Evolutionary conservation across 1,140 invertebrate species (phyloP).

Genomic region (Brachystomella parvula): DNA sequence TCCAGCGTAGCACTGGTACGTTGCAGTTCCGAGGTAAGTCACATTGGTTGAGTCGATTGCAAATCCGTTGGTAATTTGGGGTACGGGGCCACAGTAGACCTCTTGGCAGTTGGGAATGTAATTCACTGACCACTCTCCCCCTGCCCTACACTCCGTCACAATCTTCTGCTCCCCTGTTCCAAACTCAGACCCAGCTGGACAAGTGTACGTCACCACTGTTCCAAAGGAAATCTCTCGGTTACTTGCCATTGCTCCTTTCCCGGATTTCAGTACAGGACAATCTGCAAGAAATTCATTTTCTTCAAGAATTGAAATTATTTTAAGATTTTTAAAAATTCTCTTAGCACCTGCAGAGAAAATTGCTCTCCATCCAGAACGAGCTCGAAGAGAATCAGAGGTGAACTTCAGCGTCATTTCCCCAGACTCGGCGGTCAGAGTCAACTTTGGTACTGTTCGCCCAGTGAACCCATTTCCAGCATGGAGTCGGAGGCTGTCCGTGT

Average conservation of each 20-base stretch:
- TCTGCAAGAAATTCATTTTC: constrained; percentile 51
- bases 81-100: constrained; percentile 93
- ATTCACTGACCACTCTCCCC: constrained; percentile 85
- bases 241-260: constrained; percentile 76
- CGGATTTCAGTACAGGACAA: constrained; percentile 74
- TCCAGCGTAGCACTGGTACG: constrained; percentile 92
- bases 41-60: constrained; percentile 91
- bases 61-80: constrained; percentile 94
- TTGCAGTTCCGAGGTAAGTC: constrained; percentile 82
- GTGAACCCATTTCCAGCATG: constrained; percentile 84
- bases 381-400: constrained; percentile 76
- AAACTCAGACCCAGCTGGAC: constrained; percentile 89
- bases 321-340: not conserved
- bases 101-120: constrained; percentile 94
- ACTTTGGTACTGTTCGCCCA: constrained; percentile 65
- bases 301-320: not conserved
- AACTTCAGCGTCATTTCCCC: constrained; percentile 86
- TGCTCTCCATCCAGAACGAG: constrained; percentile 74
- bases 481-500: constrained; percentile 70
- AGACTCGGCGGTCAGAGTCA: constrained; percentile 83
- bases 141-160: constrained; percentile 72
- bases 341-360: constrained; percentile 74
- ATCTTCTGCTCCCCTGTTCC: constrained; percentile 77
- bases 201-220: constrained; percentile 79
- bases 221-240: constrained; percentile 87